A percentile compares a stretch with the other conserved stretches of the same genome.
Conservation (phyloP, 2,113 vertebrate species). For the Onychostruthus taczanowskii region DNA sequence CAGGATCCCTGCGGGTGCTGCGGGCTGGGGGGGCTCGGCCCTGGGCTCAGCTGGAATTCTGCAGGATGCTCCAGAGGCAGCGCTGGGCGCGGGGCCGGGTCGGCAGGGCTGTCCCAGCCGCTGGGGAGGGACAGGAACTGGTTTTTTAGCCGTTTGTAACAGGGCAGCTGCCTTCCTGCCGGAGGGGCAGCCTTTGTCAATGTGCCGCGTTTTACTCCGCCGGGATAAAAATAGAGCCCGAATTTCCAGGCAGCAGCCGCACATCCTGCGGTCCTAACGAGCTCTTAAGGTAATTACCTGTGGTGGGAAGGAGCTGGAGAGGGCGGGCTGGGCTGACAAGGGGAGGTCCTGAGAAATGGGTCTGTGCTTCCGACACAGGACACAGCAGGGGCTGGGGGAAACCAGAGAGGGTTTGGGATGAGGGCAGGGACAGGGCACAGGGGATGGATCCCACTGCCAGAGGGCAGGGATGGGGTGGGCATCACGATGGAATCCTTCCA, state of each 20-base stretch:
- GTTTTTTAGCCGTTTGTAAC: too few species aligned
- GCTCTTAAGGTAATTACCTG: slow-evolving; percentile 55
- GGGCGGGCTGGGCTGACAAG: background rate
- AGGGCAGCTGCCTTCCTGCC: background rate
- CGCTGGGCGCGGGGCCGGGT: fast-evolving
- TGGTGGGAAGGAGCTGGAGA: background rate
- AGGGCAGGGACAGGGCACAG: background rate
- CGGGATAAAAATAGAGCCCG: slow-evolving; percentile 4
- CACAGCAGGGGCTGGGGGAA: background rate
- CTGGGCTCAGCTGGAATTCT: background rate
- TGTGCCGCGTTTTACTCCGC: background rate
- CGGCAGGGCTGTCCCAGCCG: background rate
- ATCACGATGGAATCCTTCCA: fast-evolving
- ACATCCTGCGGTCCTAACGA: background rate
- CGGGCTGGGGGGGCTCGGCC: too few species aligned
- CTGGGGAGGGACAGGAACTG: background rate
- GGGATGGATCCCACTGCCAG: background rate
- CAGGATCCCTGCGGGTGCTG: background rate
- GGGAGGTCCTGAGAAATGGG: background rate
- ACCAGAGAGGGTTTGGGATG: background rate
- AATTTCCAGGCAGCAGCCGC: slow-evolving; percentile 37
- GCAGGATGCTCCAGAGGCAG: background rate
- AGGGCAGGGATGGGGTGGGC: fast-evolving
- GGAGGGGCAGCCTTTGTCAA: background rate
- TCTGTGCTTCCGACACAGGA: fast-evolving